Base-by-base conservation (phyloP, 2,888 invertebrate species). In the Hoplodrina blanda region DNA sequence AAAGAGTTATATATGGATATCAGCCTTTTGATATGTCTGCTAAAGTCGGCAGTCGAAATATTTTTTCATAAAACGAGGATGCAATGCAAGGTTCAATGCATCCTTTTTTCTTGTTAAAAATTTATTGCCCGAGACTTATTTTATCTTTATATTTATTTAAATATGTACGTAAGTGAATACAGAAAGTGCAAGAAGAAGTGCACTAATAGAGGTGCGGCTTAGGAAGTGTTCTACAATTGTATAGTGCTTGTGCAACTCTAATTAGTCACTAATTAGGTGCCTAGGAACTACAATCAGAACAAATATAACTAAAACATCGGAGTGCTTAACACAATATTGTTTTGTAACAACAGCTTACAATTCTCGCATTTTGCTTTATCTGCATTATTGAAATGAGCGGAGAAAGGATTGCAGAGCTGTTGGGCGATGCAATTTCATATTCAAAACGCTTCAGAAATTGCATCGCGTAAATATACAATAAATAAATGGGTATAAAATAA, bases 171-270 rank as follows among this genome's bases (percentile, higher is more conserved):
- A 69, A 65, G 71, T 74, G 66, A 69, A 56, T 78, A 84, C 62
- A 83, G 61, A 76, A 75, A 80, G 88, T 88, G 87, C 85, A 85
- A 85, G 80, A 87, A 84, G 83, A 75, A 82, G 90, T 91, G 90
- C 91, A 89, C 90, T 90, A 91, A 89, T 86, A 90, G 89, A 85
- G 86, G 90, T 91, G 90, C 89, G 81, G 84, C 76, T 86, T 79
- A 83, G 69, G 78, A 81, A 69, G 78, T 73, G 69, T 61, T 81
- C 79, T 85, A 87, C 83, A 78, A 84, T 84, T 85, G 81, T 80
- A 85, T 87, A 89, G 91, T 92, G 92, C 92, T 91, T 89, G 92
- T 92, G 92, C 91, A 89, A 84, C 88, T 87, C 88, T 91, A 90
- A 87, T 85, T 81, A 82, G 68, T 81, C 62, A 65, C 85, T 84